Percentiles rank a stretch among this genome's conserved stretches.
phyloP scores from a whole-genome alignment of 2,888 invertebrate genomes.

The Cepaea hortensis region DNA sequence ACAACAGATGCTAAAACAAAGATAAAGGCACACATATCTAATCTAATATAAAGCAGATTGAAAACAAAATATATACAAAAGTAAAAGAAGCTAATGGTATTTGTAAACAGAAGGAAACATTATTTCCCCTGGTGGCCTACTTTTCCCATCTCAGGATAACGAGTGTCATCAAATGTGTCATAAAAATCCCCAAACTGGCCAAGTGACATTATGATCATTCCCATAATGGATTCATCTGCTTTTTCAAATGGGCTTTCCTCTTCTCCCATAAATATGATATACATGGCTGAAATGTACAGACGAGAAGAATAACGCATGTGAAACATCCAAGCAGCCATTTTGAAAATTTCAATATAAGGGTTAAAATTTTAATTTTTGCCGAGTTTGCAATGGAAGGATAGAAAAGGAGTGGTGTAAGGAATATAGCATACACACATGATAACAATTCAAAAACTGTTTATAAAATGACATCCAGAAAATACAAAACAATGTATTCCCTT shows the following conservation, averaged over 20 bases:
- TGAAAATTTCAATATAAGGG: neutral
- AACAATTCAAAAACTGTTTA: too few species aligned
- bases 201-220: constrained; percentile 98
- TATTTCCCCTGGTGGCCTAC: constrained; percentile 77
- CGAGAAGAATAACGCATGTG: neutral
- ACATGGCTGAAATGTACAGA: constrained; percentile 72
- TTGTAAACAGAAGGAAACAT: too few species aligned
- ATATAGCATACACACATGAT: too few species aligned
- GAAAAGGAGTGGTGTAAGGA: too few species aligned
- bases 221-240: constrained; percentile 95
- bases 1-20: too few species aligned
- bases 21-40: neutral
- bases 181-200: constrained; percentile 97
- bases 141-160: constrained; percentile 87
- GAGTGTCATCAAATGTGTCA: constrained; percentile 90
- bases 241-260: constrained; percentile 77
- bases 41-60: neutral
- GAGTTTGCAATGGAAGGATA: too few species aligned
- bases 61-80: neutral
- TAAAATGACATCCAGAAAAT: too few species aligned
- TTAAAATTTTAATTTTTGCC: too few species aligned
- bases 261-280: constrained; percentile 74
- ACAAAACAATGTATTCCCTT: too few species aligned
- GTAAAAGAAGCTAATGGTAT: neutral
- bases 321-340: neutral